Base-by-base conservation (phyloP, 2,888 invertebrate genomes). In the Agonopterix arenella region DNA sequence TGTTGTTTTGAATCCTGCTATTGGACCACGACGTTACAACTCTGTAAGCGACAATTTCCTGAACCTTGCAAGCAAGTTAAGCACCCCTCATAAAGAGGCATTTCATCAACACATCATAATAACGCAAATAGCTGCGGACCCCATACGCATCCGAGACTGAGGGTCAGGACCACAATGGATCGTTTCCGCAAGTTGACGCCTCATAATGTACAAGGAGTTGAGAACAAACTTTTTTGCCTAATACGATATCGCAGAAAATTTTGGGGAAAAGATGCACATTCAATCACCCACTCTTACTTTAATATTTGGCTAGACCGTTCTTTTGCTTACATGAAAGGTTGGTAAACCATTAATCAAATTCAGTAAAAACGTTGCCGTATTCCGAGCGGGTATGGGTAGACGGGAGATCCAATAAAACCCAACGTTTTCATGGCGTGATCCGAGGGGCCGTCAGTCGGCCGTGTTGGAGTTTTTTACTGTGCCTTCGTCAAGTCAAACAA, bases 401-500 rank as follows among this genome's bases (percentile, higher is more conserved):
- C 43, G 11, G 40, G 53, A 60, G 54, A 48, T 57, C 56, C 64
- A 70, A 73, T 71, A 74, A 71, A 70, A 68, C 59, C 55, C 56
- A 65, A 59, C 58, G 62, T 65, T 68, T 64, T 61, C 46, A 64
- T 55, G 48, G 51, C 62, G 51, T 64, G 63, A 62, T 62, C 59
- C 56, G 59, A 61, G 61, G 59, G 64, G 52, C 58, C 57, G 64
- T 64, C 59, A 62, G 62, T 64, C 64, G 62, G 61, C 59, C 60
- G 61, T 67, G 70, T 73, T 71, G 59, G 59, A 72, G 71, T 75
- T 83, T 84, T 84, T 83, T 71, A 63, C 65, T 66, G 65, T 66
- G 70, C 73, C 76, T 76, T 68, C 75, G 74, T 79, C 76, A 76
- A 78, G 71, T 70, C 78, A 80, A 80, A 88, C 86, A 86, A 88